Conservation (phyloP, 2,113 vertebrate species). For the Upupa epops region DNA sequence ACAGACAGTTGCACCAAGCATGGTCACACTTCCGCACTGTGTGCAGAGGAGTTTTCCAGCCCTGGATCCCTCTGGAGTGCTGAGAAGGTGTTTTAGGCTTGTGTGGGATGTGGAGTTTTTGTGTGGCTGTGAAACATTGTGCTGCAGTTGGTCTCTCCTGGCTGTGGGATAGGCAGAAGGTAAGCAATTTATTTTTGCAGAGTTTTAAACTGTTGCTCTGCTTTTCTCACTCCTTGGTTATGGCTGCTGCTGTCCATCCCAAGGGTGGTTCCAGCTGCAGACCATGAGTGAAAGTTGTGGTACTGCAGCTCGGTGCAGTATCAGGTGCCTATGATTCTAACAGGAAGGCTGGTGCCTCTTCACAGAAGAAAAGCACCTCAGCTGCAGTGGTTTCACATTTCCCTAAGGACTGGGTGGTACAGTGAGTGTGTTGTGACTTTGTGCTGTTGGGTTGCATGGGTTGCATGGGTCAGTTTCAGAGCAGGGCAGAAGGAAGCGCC, state of each 20-base stretch:
- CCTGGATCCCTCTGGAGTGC: background rate
- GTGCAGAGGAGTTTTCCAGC: background rate
- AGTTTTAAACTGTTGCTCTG: background rate
- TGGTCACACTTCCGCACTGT: accelerated
- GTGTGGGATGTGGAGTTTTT: background rate
- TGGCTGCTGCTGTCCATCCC: background rate
- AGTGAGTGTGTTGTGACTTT: background rate
- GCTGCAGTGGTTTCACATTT: background rate
- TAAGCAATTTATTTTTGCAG: background rate
- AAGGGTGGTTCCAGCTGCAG: background rate
- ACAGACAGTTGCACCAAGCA: background rate
- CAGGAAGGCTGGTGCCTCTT: background rate
- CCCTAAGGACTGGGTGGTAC: accelerated
- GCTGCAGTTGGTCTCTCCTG: background rate
- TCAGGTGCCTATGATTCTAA: background rate
- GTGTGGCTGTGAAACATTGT: accelerated
- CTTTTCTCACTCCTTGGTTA: background rate
- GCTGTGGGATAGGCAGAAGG: background rate
- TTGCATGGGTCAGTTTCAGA: background rate
- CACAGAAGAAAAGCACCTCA: background rate
- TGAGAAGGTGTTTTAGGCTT: background rate
- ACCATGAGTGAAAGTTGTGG: accelerated
- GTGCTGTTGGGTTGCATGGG: accelerated
- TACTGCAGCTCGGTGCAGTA: accelerated
- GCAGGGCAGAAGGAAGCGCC: background rate